Percentiles rank a stretch among this genome's conserved stretches.
These are phyloP conservation scores for Agrochola litura DNA, from an alignment of 2,888 invertebrate genomes.

Conservation along the genomic window DNA sequence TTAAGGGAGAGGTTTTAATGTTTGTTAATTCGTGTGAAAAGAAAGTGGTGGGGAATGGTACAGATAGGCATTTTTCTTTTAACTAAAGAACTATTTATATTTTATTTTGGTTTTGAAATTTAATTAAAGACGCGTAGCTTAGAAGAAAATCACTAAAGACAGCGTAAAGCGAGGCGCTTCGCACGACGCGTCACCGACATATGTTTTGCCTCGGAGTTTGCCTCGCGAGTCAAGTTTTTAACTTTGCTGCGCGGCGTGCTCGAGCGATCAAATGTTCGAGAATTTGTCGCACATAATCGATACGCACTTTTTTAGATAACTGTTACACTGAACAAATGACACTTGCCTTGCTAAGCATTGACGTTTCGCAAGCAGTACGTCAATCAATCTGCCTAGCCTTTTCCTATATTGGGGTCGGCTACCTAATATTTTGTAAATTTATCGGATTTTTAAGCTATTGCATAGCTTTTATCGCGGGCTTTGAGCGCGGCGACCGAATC, in stretches of 20 bases:
- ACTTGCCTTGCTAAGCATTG: background rate
- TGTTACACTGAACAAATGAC: background rate
- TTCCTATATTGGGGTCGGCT: too few relatives aligned
- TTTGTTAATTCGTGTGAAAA: constrained; percentile 20
- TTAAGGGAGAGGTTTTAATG: constrained; percentile 21
- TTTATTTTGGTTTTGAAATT: background rate
- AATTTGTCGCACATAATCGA: background rate
- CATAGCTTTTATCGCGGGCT: too few relatives aligned
- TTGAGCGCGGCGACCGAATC: too few relatives aligned
- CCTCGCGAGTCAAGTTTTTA: background rate
- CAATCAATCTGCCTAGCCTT: too few relatives aligned
- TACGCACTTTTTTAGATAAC: background rate
- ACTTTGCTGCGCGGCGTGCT: too few relatives aligned
- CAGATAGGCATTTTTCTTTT: background rate
- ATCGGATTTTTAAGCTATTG: too few relatives aligned
- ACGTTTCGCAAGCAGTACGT: background rate
- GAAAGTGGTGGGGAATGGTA: background rate
- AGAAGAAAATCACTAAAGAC: background rate
- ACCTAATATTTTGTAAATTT: too few relatives aligned
- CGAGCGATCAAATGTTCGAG: background rate
- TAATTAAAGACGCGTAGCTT: background rate
- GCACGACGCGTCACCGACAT: background rate
- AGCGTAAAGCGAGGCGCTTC: background rate
- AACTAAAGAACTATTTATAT: background rate
- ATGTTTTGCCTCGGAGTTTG: background rate